Base-by-base conservation (phyloP, 2,797 vertebrate species). In the Steatocranus sp. region DNA sequence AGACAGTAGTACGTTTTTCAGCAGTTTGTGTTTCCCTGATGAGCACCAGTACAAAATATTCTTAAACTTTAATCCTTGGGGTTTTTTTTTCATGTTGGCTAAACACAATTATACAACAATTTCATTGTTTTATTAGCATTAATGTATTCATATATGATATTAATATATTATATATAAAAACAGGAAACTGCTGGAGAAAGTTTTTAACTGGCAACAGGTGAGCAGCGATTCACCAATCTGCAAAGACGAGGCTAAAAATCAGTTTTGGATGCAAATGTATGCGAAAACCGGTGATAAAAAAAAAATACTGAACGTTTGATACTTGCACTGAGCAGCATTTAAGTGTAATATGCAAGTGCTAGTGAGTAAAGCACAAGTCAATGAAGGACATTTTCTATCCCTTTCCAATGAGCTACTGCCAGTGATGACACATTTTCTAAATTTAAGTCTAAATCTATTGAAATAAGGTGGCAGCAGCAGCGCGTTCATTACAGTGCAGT, bases 1-100 rank as follows among this genome's bases (percentile, higher is more conserved):
- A 58, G 54, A 58, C 54, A 11, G 54, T 56, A 32, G 27, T 1
- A 18, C 0, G 0, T 7, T 58, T 58, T 32, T 32, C 27, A 18
- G 9, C 54, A 18, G 27, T 18, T 32, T 32, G 5, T 56, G 53
- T 58, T 32, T 58, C 54, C 54, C 15, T 18, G 27, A 58, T 58
- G 9, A 58, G 27, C 15, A 30, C 53, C 53, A 56, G 8, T 30
- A 30, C 0, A 32, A 32, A 58, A 58, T 32, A 58, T 32, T 58
- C 9, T 58, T 32, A 32, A 58, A 58, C 15, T 18, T 32, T 32
- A 18, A 32, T 58, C 54, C 8, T 32, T 18, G 30, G 18, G 27
- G 15, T 7, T 0, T 0, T 18, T 56, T 9, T 32, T 11, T 3
- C 54, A 32, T 32, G 27, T 58, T 11, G 54, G 9, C 54, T 7